Evolutionary conservation across 1,140 invertebrate species (phyloP).

Genomic region (Campoletis sonorensis): DNA sequence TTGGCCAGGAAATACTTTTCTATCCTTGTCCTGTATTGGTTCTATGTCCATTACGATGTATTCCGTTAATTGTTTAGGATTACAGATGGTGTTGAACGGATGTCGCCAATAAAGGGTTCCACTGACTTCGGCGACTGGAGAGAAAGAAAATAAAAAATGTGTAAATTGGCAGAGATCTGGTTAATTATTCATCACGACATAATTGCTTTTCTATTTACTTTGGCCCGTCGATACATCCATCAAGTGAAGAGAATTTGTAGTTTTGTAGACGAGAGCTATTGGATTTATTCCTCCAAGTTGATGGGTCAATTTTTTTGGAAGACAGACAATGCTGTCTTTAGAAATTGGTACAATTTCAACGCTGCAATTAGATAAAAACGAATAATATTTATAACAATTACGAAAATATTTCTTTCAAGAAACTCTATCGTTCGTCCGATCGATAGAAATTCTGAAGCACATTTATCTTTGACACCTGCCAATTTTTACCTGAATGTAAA

Average conservation of each 20-base stretch:
- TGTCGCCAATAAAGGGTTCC: slow-evolving; percentile 89
- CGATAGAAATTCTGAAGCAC: no score
- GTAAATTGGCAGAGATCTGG: not conserved
- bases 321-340: slow-evolving; percentile 96
- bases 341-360: slow-evolving; percentile 98
- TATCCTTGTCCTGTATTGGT: slow-evolving; percentile 86
- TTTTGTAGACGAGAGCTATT: slow-evolving; percentile 92
- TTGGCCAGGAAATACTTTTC: slow-evolving; percentile 89
- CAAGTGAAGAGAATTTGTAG: slow-evolving; percentile 92
- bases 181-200: not conserved
- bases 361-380: slow-evolving; percentile 30
- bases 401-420: no score
- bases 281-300: slow-evolving; percentile 94
- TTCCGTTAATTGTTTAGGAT: slow-evolving; percentile 93
- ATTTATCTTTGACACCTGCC: no score
- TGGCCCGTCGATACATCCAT: slow-evolving; percentile 96
- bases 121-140: slow-evolving; percentile 92
- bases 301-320: slow-evolving; percentile 91
- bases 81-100: slow-evolving; percentile 91
- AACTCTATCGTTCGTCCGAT: no score
- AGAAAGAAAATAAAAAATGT: slow-evolving; percentile 56
- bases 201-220: slow-evolving; percentile 77
- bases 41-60: slow-evolving; percentile 98
- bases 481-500: slow-evolving; percentile 82
- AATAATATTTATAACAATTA: not conserved